Percentiles rank a stretch among this genome's conserved stretches.
Evolutionary conservation across 2,888 invertebrate species (phyloP).

Genomic region (Blastobasis adustella): DNA sequence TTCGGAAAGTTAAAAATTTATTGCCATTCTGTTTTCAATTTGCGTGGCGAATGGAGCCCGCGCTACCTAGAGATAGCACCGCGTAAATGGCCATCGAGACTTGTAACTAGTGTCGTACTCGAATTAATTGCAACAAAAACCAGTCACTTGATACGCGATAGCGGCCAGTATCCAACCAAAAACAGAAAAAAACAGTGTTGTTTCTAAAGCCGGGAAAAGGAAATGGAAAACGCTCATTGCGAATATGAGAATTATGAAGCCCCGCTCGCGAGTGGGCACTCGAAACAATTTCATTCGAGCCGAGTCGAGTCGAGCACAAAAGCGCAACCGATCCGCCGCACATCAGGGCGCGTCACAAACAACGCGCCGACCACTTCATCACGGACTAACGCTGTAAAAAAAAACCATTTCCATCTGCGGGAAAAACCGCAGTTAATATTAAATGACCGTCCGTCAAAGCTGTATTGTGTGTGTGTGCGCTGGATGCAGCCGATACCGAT

Average conservation of each 20-base stretch:
- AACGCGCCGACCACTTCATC: constrained; percentile 67
- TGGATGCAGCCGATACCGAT: constrained; percentile 67
- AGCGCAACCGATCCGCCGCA: constrained; percentile 58
- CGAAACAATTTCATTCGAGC: constrained; percentile 46
- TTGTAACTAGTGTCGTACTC: too few species aligned
- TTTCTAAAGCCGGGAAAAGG: constrained; percentile 9
- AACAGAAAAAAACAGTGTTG: too few species aligned
- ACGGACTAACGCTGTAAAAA: constrained; percentile 58
- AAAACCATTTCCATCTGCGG: constrained; percentile 70
- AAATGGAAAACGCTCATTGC: not conserved
- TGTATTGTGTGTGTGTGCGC: constrained; percentile 57
- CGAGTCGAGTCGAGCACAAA: constrained; percentile 41
- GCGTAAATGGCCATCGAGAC: not conserved
- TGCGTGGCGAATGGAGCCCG: constrained; percentile 34
- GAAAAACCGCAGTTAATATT: constrained; percentile 74
- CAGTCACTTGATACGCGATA: too few species aligned
- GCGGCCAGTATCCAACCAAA: too few species aligned
- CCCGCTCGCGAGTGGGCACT: constrained; percentile 34
- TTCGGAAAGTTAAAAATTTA: constrained; percentile 67
- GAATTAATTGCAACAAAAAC: too few species aligned
- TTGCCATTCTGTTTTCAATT: constrained; percentile 58
- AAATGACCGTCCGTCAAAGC: constrained; percentile 74
- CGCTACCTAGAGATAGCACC: not conserved
- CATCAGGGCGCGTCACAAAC: constrained; percentile 67
- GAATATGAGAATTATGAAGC: not conserved